Base-by-base conservation (phyloP, 2,797 vertebrate genomes). In the Sebastes nivosus region DNA sequence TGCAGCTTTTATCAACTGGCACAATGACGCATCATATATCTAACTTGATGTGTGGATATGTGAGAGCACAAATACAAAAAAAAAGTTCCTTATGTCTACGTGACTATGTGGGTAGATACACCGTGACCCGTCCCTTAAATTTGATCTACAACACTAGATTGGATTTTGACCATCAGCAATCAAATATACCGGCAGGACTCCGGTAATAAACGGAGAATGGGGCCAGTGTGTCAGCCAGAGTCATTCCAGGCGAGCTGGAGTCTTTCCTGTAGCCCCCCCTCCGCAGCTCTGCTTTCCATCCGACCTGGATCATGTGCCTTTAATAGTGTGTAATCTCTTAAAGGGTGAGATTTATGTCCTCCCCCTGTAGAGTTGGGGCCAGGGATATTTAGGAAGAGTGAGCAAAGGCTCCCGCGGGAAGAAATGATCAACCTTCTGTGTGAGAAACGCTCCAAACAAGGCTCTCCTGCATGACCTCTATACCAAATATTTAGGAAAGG, bases 281-380 rank as follows among this genome's bases (percentile, higher is more conserved):
- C 73, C 24, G 14, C 42, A 71, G 82, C 67, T 82, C 89, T 90
- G 87, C 81, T 89, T 92, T 90, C 77, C 82, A 77, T 91, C 90
- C 77, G 87, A 74, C 83, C 82, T 90, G 80, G 74, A 93, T 93
- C 84, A 82, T 91, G 79, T 90, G 81, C 81, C 79, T 92, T 90
- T 90, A 94, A 91, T 89, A 83, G 87, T 68, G 61, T 88, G 88
- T 92, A 91, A 92, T 94, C 88, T 91, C 85, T 84, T 80, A 88
- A 82, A 70, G 79, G 75, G 63, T 73, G 71, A 91, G 86, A 92
- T 93, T 89, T 89, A 93, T 91, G 79, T 69, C 32, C 76, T 65
- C 70, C 59, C 67, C 50, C 67, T 77, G 34, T 57, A 29, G 63
- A 77, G 75, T 25, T 3, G 11, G 67, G 77, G 79, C 75, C 81